phyloP scores from a whole-genome alignment of 2,797 vertebrate species.

The Uromys caudimaculatus region DNA sequence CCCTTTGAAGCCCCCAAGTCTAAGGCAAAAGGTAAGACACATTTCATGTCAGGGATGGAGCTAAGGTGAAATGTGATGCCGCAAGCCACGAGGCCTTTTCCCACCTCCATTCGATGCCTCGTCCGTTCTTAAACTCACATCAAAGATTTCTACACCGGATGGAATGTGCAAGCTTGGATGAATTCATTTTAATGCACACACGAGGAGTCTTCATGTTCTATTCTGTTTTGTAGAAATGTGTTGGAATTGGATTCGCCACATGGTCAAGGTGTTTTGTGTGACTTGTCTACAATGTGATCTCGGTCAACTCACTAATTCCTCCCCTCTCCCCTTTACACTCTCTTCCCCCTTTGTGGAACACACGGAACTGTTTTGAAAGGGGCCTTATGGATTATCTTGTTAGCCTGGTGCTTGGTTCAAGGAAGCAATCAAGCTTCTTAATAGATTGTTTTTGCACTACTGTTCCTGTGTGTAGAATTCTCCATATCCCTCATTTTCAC shows the following conservation, averaged over 20 bases:
- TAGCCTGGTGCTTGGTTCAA: neutral
- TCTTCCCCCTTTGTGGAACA: slow-evolving; percentile 2
- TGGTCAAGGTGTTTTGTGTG: neutral
- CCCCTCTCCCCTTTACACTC: neutral
- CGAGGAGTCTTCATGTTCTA: neutral
- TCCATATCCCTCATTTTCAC: neutral
- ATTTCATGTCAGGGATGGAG: slow-evolving; percentile 27
- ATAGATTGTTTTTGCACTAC: neutral
- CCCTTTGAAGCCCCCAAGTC: neutral
- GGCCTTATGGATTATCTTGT: neutral
- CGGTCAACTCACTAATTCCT: neutral
- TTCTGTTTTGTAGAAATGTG: neutral
- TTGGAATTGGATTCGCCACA: neutral
- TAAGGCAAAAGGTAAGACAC: neutral
- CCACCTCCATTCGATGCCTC: neutral
- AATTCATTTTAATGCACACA: neutral
- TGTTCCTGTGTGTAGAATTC: neutral
- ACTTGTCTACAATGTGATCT: neutral
- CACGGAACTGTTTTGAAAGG: neutral
- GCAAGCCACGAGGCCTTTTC: neutral
- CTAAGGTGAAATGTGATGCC: slow-evolving; percentile 44
- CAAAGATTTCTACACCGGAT: slow-evolving; percentile 7
- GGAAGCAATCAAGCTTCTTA: neutral
- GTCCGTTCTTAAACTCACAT: neutral
- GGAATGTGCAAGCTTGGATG: neutral